Evolutionary conservation across 1,140 invertebrate species (phyloP), one percentile per base, ranked within the genome.

Genomic region (Cheumatopsyche charites): DNA sequence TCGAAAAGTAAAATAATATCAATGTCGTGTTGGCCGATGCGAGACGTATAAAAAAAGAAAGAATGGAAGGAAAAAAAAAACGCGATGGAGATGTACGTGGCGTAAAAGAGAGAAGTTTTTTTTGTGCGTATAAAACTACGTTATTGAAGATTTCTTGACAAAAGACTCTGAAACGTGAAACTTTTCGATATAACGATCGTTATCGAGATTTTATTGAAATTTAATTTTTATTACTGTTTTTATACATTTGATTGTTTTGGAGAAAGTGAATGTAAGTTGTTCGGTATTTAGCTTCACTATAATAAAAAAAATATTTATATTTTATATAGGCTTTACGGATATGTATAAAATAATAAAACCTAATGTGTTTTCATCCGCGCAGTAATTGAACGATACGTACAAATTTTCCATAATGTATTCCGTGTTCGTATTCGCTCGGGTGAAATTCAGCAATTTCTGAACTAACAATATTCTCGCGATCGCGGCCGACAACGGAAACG

Each of bases 351-450:
- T 58, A 58, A 58, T 58, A 58, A 58, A 58, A 58, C n/a, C 11
- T 58, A 58, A 58, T 58, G 55, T 26, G 55, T 58, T 58, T 58
- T 58, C 55, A 26, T 58, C 55, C 55, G 55, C 9, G 55, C 23
- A 25, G 21, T 58, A 58, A 58, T 58, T 58, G 19, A 58, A 58
- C 55, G 21, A 58, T 25, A 58, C 13, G 55, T 58, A 58, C 55
- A 58, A 58, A 58, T 58, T 58, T 58, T 58, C 55, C 55, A 58
- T 58, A 58, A 58, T 58, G 55, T 63, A 63, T 63, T 63, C 62
- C 29, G 41, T n/a, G 29, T 63, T 42, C 62, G 41, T 42, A 17
- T 42, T 7, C 62, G 15, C 41, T 17, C 29, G 29, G 55, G 12
- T 63, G 29, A 63, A 63, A 42, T 63, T 63, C 62, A 41, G 29